phyloP scores from a whole-genome alignment of 1,140 invertebrate species.

The Coelopa frigida region DNA sequence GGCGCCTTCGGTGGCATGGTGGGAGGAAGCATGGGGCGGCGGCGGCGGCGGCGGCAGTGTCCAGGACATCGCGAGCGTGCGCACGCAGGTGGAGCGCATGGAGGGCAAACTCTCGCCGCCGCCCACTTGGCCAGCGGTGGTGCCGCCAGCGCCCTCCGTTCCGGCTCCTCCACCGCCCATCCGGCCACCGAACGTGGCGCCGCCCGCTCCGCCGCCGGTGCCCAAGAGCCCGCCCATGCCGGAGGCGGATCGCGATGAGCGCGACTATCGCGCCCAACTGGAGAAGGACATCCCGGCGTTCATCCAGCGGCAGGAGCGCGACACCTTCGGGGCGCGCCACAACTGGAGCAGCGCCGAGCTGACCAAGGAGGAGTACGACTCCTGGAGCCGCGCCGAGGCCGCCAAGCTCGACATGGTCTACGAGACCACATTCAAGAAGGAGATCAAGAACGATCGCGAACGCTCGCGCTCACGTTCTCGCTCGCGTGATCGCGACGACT shows the following conservation, averaged over 20 bases:
- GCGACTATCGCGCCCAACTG: slow-evolving; percentile 16
- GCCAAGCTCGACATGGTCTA: slow-evolving; percentile 22
- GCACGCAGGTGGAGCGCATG: slow-evolving; percentile 44
- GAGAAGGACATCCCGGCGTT: slow-evolving; percentile 58
- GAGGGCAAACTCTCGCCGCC: slow-evolving; percentile 48
- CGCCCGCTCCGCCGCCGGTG: slow-evolving; percentile 63
- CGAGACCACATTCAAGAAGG: slow-evolving; percentile 25
- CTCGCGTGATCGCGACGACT: slow-evolving; percentile 41
- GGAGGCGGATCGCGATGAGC: slow-evolving; percentile 4
- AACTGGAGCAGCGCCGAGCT: slow-evolving; percentile 30
- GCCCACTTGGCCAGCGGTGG: slow-evolving; percentile 57
- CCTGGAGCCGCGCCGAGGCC: slow-evolving; percentile 22
- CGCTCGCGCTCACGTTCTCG: slow-evolving; percentile 37
- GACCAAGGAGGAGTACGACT: slow-evolving; percentile 23
- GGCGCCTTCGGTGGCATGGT: slow-evolving; percentile 43
- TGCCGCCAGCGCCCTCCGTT: slow-evolving; percentile 51
- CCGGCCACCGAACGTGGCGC: slow-evolving; percentile 42
- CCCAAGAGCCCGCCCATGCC: slow-evolving; percentile 54
- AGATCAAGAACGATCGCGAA: slow-evolving; percentile 22
- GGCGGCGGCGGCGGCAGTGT: too few species aligned
- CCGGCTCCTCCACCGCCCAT: slow-evolving; percentile 43
- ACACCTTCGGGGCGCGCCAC: slow-evolving; percentile 59
- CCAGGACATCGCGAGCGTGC: slow-evolving; percentile 42
- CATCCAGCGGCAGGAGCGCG: slow-evolving; percentile 61
- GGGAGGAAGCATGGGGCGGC: slow-evolving; percentile 2